phyloP scores from a whole-genome alignment of 1,140 invertebrate genomes.

The Drosophila azteca region DNA sequence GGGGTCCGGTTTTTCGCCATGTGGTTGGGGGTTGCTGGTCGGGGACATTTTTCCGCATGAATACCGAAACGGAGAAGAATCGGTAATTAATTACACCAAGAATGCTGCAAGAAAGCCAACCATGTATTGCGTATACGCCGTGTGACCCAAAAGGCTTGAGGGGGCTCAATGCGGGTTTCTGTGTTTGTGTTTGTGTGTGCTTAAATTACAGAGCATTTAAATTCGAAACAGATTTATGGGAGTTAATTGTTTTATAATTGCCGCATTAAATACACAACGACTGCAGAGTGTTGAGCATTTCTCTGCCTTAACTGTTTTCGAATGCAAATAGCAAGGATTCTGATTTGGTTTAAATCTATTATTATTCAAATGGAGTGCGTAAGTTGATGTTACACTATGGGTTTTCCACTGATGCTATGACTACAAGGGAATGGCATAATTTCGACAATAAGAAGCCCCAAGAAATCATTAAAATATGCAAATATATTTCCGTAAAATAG shows the following conservation, averaged over 20 bases:
- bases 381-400: too few species aligned
- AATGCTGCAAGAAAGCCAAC: slow-evolving; percentile 27
- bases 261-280: slow-evolving; percentile 21
- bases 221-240: slow-evolving; percentile 50
- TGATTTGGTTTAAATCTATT: slow-evolving; percentile 10
- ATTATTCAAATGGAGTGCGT: too few species aligned
- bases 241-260: slow-evolving; percentile 52
- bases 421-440: not conserved
- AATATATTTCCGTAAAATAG: too few species aligned
- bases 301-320: slow-evolving; percentile 6
- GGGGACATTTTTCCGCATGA: slow-evolving; percentile 35
- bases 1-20: not conserved
- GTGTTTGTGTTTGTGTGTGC: slow-evolving; percentile 5
- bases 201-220: slow-evolving; percentile 25
- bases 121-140: slow-evolving; percentile 41
- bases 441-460: too few species aligned
- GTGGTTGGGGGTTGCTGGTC: not conserved
- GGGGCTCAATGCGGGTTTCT: slow-evolving; percentile 12
- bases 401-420: not conserved
- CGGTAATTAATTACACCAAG: slow-evolving; percentile 54
- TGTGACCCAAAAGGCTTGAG: slow-evolving; percentile 32
- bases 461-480: too few species aligned
- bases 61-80: slow-evolving; percentile 39
- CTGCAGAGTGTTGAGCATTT: not conserved
- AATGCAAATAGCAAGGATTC: slow-evolving; percentile 5